A percentile compares a stretch with the other conserved stretches of the same genome.
phyloP scores from a whole-genome alignment of 2,797 vertebrate genomes.

The Stomatorhinus walkeri region DNA sequence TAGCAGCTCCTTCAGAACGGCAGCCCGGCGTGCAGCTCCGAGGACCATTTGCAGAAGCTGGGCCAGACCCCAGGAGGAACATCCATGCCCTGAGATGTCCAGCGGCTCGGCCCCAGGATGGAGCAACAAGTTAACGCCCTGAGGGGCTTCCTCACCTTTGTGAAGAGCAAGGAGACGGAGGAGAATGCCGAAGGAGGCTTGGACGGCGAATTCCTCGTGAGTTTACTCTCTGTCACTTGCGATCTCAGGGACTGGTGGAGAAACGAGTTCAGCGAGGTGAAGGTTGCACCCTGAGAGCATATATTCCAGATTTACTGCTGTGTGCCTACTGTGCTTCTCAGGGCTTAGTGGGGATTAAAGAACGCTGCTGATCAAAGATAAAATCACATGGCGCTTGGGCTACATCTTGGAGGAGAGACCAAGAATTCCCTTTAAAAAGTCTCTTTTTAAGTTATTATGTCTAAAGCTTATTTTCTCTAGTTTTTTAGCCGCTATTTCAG shows the following conservation, averaged over 20 bases:
- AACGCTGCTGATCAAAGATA: background rate
- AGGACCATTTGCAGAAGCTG: constrained; percentile 32
- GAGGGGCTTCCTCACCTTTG: constrained; percentile 62
- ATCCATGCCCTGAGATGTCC: constrained; percentile 29
- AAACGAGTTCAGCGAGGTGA: background rate
- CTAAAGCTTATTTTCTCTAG: background rate
- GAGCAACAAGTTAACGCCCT: constrained; percentile 76
- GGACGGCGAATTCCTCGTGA: constrained; percentile 59
- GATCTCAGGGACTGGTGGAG: background rate
- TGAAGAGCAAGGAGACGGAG: constrained; percentile 62
- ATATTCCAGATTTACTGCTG: constrained; percentile 1
- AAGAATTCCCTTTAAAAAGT: background rate
- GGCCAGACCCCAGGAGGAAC: background rate
- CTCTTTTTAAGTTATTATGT: background rate
- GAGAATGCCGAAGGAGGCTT: constrained; percentile 51
- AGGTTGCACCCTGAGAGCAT: background rate
- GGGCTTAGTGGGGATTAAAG: background rate
- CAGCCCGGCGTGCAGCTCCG: constrained; percentile 40
- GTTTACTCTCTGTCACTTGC: constrained; percentile 32
- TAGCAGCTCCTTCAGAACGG: constrained; percentile 77
- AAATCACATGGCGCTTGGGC: background rate
- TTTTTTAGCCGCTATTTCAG: background rate
- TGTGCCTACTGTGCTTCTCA: background rate
- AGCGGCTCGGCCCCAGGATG: constrained; percentile 39
- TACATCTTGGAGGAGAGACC: background rate